Evolutionary conservation across 2,113 vertebrate species (phyloP).

Genomic region (Amazona guildingii): DNA sequence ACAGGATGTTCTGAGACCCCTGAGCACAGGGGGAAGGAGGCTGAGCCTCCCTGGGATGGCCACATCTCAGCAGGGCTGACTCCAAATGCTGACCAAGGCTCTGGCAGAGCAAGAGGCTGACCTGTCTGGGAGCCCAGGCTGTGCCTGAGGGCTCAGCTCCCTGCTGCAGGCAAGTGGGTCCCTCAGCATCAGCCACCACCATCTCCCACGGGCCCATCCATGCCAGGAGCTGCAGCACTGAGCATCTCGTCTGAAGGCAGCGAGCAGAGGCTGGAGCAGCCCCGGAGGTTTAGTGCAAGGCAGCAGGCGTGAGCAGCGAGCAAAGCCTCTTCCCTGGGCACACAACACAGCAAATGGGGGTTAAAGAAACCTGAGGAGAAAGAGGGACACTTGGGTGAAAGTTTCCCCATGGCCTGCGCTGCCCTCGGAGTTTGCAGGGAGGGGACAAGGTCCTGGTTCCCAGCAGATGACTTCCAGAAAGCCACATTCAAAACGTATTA

Average conservation of each 20-base stretch:
- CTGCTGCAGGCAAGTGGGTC: background rate
- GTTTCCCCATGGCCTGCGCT: background rate
- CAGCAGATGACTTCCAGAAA: background rate
- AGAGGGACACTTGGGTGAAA: background rate
- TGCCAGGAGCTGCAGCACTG: background rate
- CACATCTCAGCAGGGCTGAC: background rate
- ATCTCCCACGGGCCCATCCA: background rate
- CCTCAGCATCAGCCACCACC: background rate
- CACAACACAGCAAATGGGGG: background rate
- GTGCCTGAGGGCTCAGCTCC: background rate
- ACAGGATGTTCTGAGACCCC: background rate
- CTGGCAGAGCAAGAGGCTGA: background rate
- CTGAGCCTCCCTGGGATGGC: background rate
- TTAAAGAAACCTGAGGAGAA: background rate
- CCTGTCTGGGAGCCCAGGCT: background rate
- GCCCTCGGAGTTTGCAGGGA: background rate
- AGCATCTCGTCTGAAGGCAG: background rate
- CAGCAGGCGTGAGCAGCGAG: background rate
- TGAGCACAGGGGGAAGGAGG: background rate
- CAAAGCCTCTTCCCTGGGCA: background rate
- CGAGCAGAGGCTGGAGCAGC: background rate
- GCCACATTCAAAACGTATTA: background rate
- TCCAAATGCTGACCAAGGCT: background rate
- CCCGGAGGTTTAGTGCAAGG: background rate
- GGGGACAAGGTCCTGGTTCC: background rate